Base-by-base conservation (phyloP, 2,113 vertebrate genomes). In the Eidolon helvum region DNA sequence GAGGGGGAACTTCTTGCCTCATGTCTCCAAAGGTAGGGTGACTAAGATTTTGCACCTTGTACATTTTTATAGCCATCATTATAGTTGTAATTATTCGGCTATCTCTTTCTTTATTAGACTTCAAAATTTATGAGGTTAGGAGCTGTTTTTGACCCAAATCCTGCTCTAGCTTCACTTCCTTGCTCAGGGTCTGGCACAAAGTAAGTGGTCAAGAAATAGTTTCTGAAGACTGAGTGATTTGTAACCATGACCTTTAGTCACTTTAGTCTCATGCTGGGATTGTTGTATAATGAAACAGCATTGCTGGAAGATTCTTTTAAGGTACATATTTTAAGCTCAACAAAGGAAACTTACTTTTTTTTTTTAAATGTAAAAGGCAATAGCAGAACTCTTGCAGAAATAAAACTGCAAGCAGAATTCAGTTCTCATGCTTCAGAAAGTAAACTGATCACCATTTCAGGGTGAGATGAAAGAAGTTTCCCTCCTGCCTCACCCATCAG, bases 391-490 rank as follows among this genome's bases (percentile, higher is more conserved):
- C 53, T 53, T 84, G 28, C 8, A 86, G 38, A 66, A 95, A 96
- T 48, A 96, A 82, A 74, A 79, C 87, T 57, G 3, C 5, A n/a
- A 90, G 71, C 35, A 72, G 48, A 94, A 92, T 87, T 92, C 40
- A 8, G 59, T 69, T 6, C 69, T 77, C 48, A 38, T 22, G 53
- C 53, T 92, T 90, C 30, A 90, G 94, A 80, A 74, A 93, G 89
- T 45, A 87, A 91, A 72, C 93, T 72, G 90, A 68, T 79, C 83
- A 65, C 59, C 24, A 59, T 80, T 84, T 82, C 83, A 89, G 79
- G 65, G 43, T 14, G 48, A 59, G 12, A 4, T 68, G 75, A 95
- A 80, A 35, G 14, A 63, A 86, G 35, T 48, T 78, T 87, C 18
- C 65, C 55, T 63, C 43, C 63, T 80, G 57, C 38, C 50, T 75